These are phyloP conservation scores for Xestia c-nigrum DNA, from an alignment of 2,888 invertebrate species.

Conservation along the genomic window DNA sequence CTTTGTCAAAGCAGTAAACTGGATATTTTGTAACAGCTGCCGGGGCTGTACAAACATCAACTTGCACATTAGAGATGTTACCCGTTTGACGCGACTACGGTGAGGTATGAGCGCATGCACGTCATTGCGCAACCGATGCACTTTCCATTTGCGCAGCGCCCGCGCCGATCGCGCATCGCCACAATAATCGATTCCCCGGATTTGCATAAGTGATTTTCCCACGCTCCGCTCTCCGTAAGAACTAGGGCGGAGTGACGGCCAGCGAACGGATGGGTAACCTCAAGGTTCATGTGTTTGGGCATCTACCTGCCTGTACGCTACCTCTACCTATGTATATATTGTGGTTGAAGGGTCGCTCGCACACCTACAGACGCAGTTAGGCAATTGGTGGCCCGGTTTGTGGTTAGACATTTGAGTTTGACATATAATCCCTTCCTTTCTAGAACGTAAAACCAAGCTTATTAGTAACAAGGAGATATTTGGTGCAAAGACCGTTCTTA, in stretches of 20 bases:
- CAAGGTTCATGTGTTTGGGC: slow-evolving; percentile 78
- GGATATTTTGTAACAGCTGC: slow-evolving; percentile 52
- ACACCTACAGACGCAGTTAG: slow-evolving; percentile 49
- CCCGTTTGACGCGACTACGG: slow-evolving; percentile 31
- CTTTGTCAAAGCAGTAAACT: slow-evolving; percentile 24
- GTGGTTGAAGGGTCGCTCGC: slow-evolving; percentile 52
- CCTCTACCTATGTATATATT: slow-evolving; percentile 20
- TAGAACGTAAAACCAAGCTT: slow-evolving; percentile 26
- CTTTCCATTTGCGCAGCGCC: slow-evolving; percentile 83
- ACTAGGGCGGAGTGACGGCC: slow-evolving; percentile 83
- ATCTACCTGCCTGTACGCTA: slow-evolving; percentile 44
- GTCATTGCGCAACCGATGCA: slow-evolving; percentile 83
- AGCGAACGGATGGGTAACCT: slow-evolving; percentile 83
- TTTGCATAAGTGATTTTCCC: slow-evolving; percentile 88
- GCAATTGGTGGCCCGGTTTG: slow-evolving; percentile 57
- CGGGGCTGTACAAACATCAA: slow-evolving; percentile 47
- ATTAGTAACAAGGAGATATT: slow-evolving; percentile 21
- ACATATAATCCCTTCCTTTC: slow-evolving; percentile 62
- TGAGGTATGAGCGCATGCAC: slow-evolving; percentile 66
- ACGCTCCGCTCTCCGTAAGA: slow-evolving; percentile 84
- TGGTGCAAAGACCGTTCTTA: background rate
- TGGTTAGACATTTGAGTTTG: slow-evolving; percentile 60
- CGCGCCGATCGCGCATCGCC: slow-evolving; percentile 71
- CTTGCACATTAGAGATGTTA: slow-evolving; percentile 61
- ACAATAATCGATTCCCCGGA: slow-evolving; percentile 87